Evolutionary conservation across 1,140 invertebrate genomes (phyloP), one percentile per base, ranked within the genome.

Genomic region (Bactericera cockerelli): DNA sequence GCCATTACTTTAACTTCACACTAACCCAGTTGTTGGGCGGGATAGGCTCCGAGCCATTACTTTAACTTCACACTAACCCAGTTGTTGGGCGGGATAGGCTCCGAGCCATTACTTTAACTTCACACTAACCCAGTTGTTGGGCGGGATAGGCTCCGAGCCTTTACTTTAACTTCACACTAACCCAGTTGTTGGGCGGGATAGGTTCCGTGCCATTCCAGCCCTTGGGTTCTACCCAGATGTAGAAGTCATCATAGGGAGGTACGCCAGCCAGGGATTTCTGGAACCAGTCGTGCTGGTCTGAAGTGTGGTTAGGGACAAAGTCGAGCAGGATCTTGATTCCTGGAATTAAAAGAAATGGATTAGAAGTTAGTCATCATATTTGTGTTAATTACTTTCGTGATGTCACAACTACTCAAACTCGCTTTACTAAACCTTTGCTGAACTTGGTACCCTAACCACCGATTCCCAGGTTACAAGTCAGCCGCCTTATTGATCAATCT

Each of bases 251-350:
- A 58, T 82, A 89, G 8, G 75, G 74, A 11, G 75, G 70, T 25
- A 76, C 72, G 42, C 70, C 72, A 14, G 74, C 70, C 1, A 72
- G 68, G 0, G 86, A 89, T 56, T 80, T 75, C 21, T 72, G 58
- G 66, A 91, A 92, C 88, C 89, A 91, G 56, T 78, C 71, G 62
- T 86, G 83, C 60, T 85, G 68, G 66, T 86, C 78, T 63, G 84
- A 87, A 0, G 84, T 83, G 68, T 92, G 87, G 72, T 93, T 92
- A 2, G 87, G 87, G n/a, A 92, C 82, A 65, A 91, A 82, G 68
- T 93, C 90, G 68, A 93, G 66, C 16, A 93, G 74, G 1, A 93
- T 68, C 70, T 83, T 86, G 39, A 91, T 76, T 61, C 78, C 87
- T 83, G 64, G n/a, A n/a, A n/a, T n/a, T n/a, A n/a, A n/a, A n/a